Conservation (phyloP, 2,113 vertebrate species). For the Catharus bicknelli region DNA sequence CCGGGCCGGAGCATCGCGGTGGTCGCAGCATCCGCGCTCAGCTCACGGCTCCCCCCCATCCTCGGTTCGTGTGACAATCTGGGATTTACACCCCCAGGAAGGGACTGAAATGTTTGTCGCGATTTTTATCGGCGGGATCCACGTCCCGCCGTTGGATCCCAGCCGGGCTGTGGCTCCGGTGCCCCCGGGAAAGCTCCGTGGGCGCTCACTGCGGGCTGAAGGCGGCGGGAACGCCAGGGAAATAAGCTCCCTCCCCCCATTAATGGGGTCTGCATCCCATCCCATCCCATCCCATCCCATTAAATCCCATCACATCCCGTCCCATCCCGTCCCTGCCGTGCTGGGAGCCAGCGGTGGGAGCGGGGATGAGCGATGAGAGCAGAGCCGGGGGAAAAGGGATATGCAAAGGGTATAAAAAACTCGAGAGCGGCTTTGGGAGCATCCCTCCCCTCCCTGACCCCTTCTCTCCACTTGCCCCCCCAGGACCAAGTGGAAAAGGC, state of each 20-base stretch:
- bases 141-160: fast-evolving
- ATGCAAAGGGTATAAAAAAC: background rate
- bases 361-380: background rate
- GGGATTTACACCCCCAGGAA: background rate
- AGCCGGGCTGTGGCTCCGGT: background rate
- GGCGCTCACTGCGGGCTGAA: background rate
- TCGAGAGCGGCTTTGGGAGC: background rate
- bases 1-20: background rate
- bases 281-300: background rate
- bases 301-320: background rate
- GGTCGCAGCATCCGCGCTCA: background rate
- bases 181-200: background rate
- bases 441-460: background rate
- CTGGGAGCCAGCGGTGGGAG: background rate
- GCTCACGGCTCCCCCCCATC: background rate
- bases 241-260: fast-evolving
- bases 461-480: background rate
- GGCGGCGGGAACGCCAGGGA: background rate
- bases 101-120: background rate
- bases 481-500: conserved; percentile 98
- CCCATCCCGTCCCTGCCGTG: background rate
- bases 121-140: background rate
- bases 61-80: background rate
- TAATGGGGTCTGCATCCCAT: background rate
- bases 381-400: background rate